Evolutionary conservation across 2,888 invertebrate species (phyloP), one percentile per base, ranked within the genome.

Genomic region (Eucera pruinosa): DNA sequence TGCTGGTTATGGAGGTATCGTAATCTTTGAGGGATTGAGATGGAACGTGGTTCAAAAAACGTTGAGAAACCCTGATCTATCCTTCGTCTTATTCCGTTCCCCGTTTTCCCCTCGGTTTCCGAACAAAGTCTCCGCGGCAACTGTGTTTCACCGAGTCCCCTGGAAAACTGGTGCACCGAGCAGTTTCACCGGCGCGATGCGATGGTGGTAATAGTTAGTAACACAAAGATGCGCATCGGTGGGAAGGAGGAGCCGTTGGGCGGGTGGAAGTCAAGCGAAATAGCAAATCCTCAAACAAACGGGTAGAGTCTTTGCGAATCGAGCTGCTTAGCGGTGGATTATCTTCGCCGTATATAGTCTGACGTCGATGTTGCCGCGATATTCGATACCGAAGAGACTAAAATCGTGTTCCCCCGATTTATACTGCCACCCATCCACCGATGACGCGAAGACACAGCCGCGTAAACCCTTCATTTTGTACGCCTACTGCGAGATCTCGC

Each of bases 281-380:
- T 85, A 75, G 84, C 81, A 86, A 86, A 86, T 86, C 87, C 85
- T 81, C 85, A 73, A 87, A 87, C 85, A 86, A 86, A 86, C 86
- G 84, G 82, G 3, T 27, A n/a, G 78, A 85, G 84, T 84, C 87
- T 87, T 87, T 83, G 84, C 85, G 81, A 87, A 82, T 84, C 78
- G 87, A 73, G 84, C 72, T 76, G 84, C 86, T 86, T 87, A 86
- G 84, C 86, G 81, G 79, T 85, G 81, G 87, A 87, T 86, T 86
- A 86, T 86, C 87, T 85, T 77, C 69, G 74, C 57, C 72, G 80
- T 80, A 45, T 83, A 80, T 71, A 82, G 75, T 64, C 20, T 25
- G 58, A 39, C 80, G 75, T 70, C 48, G 74, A 65, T 77, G 67
- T 43, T 6, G 61, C 66, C 74, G 74, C 74, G 82, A 80, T 83